Percentiles rank a stretch among this genome's conserved stretches.
Conservation (phyloP, 1,140 invertebrate genomes). For the Microvelia longipes region DNA sequence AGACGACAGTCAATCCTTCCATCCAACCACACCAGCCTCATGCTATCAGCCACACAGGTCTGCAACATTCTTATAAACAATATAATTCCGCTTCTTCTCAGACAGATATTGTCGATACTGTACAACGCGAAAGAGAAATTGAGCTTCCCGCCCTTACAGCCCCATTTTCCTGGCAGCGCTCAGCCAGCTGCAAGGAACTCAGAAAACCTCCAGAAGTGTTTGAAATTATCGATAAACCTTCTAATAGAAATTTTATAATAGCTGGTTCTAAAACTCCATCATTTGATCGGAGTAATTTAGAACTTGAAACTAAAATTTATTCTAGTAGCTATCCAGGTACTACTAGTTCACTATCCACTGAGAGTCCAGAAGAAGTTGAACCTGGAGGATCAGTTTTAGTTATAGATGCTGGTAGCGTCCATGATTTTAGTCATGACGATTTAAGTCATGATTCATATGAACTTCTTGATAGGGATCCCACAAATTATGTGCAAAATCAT, state of each 20-base stretch:
- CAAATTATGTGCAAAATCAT: slow-evolving; percentile 15
- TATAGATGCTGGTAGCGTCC: slow-evolving; percentile 21
- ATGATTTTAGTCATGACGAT: slow-evolving; percentile 56
- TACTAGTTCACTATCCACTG: slow-evolving; percentile 41
- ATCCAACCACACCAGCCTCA: slow-evolving; percentile 11
- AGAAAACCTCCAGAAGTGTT: slow-evolving; percentile 10
- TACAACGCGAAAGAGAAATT: slow-evolving; percentile 22
- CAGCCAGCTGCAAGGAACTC: slow-evolving; percentile 46
- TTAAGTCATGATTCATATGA: slow-evolving; percentile 79
- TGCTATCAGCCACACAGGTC: slow-evolving; percentile 14
- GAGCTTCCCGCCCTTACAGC: slow-evolving; percentile 26
- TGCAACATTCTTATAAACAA: slow-evolving; percentile 16
- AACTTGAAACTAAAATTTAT: slow-evolving; percentile 44
- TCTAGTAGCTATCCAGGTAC: slow-evolving; percentile 72
- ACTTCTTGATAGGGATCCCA: slow-evolving; percentile 42
- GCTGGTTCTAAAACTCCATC: slow-evolving; percentile 23
- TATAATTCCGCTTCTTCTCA: slow-evolving; percentile 20
- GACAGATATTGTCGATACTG: slow-evolving; percentile 24
- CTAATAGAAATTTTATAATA: slow-evolving; percentile 23
- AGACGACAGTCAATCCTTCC: slow-evolving; percentile 10
- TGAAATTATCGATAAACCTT: slow-evolving; percentile 9
- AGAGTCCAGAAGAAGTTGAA: slow-evolving; percentile 39
- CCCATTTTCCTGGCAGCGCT: slow-evolving; percentile 49
- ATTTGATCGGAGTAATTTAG: slow-evolving; percentile 18
- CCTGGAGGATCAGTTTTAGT: slow-evolving; percentile 22